Percentiles rank a stretch among this genome's conserved stretches.
phyloP scores from a whole-genome alignment of 2,888 invertebrate species.

The Hirtodrosophila trivittata region DNA sequence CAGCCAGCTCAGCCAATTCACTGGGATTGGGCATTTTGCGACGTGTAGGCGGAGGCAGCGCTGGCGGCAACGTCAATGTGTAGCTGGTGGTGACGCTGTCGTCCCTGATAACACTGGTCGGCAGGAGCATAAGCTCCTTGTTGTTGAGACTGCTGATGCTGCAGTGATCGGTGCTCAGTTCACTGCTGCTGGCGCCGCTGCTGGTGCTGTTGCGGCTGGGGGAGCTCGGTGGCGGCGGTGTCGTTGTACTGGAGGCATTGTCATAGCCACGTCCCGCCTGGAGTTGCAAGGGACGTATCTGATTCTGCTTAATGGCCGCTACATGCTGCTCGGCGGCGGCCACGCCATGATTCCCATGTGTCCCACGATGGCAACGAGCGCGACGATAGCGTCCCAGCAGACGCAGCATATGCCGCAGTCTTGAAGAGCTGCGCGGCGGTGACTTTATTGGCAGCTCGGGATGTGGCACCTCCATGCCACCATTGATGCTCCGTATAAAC shows the following conservation, averaged over 20 bases:
- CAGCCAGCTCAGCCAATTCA: constrained; percentile 86
- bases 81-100: constrained; percentile 79
- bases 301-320: constrained; percentile 82
- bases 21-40: constrained; percentile 85
- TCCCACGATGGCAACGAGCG: constrained; percentile 78
- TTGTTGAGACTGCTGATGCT: constrained; percentile 13
- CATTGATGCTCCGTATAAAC: constrained; percentile 57
- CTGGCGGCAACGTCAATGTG: constrained; percentile 82
- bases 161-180: constrained; percentile 62
- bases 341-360: constrained; percentile 30
- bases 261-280: constrained; percentile 49
- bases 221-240: constrained; percentile 57
- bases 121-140: constrained; percentile 80
- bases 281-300: constrained; percentile 82
- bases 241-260: constrained; percentile 44
- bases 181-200: constrained; percentile 51
- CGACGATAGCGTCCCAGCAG: constrained; percentile 83
- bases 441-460: constrained; percentile 48
- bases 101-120: constrained; percentile 82
- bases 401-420: constrained; percentile 82
- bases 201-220: constrained; percentile 52
- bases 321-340: constrained; percentile 53
- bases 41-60: constrained; percentile 84
- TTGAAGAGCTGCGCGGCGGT: constrained; percentile 64
- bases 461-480: constrained; percentile 41